A percentile compares a stretch with the other conserved stretches of the same genome.
Conservation (phyloP, 2,113 vertebrate genomes). For the Recurvirostra avosetta region DNA sequence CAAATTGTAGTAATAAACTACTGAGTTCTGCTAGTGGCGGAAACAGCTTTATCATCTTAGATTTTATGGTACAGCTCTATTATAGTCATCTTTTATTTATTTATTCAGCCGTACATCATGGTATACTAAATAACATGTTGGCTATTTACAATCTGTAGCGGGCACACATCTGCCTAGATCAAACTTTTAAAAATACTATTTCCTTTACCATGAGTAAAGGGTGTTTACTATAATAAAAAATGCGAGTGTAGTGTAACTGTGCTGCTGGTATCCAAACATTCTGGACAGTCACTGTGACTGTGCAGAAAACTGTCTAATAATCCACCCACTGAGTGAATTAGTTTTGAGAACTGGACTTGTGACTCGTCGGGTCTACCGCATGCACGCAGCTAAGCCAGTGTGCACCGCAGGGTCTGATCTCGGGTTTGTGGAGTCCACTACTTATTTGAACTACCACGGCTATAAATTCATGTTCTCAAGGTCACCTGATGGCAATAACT, state of each 20-base stretch:
- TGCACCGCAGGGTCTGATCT: fast-evolving
- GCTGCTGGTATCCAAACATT: not conserved
- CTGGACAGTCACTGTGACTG: not conserved
- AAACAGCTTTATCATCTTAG: slow-evolving; percentile 26
- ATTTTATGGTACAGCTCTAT: not conserved
- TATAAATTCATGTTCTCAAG: not conserved
- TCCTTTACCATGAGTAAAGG: not conserved
- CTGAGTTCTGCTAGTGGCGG: slow-evolving; percentile 12
- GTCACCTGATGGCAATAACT: not conserved
- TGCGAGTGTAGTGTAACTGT: not conserved
- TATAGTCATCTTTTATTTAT: not conserved
- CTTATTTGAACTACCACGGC: not conserved
- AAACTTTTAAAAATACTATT: not conserved
- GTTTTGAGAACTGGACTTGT: not conserved
- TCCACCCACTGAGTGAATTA: not conserved
- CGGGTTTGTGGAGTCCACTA: not conserved
- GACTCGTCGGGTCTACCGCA: fast-evolving
- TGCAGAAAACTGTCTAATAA: not conserved
- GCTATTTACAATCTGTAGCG: not conserved
- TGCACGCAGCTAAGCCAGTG: fast-evolving
- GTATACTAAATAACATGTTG: not conserved
- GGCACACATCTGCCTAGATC: not conserved
- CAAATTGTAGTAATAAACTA: slow-evolving; percentile 62
- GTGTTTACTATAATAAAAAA: not conserved
- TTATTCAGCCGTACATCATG: not conserved